Percentiles rank a stretch among this genome's conserved stretches.
Conservation (phyloP, 2,888 invertebrate genomes). For the Diogma glabrata region DNA sequence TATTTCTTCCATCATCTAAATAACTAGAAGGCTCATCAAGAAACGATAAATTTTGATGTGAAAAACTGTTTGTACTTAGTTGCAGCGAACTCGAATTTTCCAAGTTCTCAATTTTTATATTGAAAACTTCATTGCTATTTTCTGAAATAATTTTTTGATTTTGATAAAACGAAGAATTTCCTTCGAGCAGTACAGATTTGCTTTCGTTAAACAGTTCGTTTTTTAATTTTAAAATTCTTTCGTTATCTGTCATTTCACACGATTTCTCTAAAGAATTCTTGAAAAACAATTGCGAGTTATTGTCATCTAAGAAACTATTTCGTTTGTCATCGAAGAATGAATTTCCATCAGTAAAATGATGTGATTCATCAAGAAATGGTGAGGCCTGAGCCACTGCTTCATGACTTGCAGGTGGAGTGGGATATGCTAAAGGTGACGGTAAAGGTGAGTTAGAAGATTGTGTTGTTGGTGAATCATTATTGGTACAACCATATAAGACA, state of each 20-base stretch:
- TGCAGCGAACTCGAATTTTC: constrained; percentile 19
- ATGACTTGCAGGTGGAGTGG: constrained; percentile 80
- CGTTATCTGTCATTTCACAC: constrained; percentile 27
- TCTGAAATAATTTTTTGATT: constrained; percentile 19
- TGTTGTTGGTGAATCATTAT: constrained; percentile 32
- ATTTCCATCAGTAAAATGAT: constrained; percentile 31
- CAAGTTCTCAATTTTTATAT: constrained; percentile 31
- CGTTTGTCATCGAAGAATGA: constrained; percentile 34
- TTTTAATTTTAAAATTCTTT: constrained; percentile 35
- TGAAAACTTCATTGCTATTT: constrained; percentile 24
- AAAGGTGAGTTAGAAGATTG: constrained; percentile 46
- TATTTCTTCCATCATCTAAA: constrained; percentile 53
- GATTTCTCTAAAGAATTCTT: constrained; percentile 24
- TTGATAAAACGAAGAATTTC: constrained; percentile 7
- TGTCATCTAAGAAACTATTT: constrained; percentile 26
- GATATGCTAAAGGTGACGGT: constrained; percentile 64
- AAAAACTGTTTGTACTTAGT: constrained; percentile 26
- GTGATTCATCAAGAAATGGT: constrained; percentile 35
- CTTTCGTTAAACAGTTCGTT: constrained; percentile 22
- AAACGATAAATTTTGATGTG: constrained; percentile 35
- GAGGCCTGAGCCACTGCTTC: constrained; percentile 48
- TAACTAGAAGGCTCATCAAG: constrained; percentile 36
- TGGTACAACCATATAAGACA: constrained; percentile 35
- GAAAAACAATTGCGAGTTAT: constrained; percentile 25
- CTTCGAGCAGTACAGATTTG: constrained; percentile 25